Percentiles rank a stretch among this genome's conserved stretches.
These are phyloP conservation scores for Branchipolynoe longqiensis DNA, from an alignment of 2,888 invertebrate genomes.

Conservation along the genomic window DNA sequence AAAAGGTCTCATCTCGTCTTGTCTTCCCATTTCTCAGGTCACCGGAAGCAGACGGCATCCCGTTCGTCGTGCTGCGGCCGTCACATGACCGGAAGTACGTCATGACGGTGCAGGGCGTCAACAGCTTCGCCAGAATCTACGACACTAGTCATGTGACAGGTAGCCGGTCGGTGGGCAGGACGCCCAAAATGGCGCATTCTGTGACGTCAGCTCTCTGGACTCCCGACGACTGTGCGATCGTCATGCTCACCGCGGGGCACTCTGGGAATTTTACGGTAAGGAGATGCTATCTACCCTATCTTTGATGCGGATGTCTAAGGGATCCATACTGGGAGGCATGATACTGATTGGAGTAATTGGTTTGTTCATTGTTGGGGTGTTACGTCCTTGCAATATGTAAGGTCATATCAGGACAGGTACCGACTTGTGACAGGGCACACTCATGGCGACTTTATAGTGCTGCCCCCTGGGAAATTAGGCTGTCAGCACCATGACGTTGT, in stretches of 20 bases:
- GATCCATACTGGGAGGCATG: too few relatives aligned
- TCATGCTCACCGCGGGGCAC: slow-evolving; percentile 60
- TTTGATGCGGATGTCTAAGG: too few relatives aligned
- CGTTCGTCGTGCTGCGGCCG: slow-evolving; percentile 38
- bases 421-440: too few relatives aligned
- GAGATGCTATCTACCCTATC: not conserved
- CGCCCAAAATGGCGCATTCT: slow-evolving; percentile 6
- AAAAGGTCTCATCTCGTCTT: too few relatives aligned
- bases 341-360: too few relatives aligned
- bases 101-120: slow-evolving; percentile 58
- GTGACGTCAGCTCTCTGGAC: not conserved
- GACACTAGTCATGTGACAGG: not conserved
- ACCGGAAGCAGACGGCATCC: slow-evolving; percentile 61
- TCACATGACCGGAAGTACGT: slow-evolving; percentile 58
- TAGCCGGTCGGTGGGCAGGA: not conserved
- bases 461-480: too few relatives aligned
- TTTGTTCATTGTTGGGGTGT: too few relatives aligned
- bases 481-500: too few relatives aligned
- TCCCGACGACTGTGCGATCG: not conserved
- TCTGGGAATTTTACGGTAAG: slow-evolving; percentile 53
- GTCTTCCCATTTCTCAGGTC: slow-evolving; percentile 8
- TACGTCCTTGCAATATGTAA: too few relatives aligned
- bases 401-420: too few relatives aligned
- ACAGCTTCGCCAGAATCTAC: slow-evolving; percentile 25
- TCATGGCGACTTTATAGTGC: too few relatives aligned